These are phyloP conservation scores for Drosophila affinis DNA, from an alignment of 2,888 invertebrate species.

Conservation along the genomic window DNA sequence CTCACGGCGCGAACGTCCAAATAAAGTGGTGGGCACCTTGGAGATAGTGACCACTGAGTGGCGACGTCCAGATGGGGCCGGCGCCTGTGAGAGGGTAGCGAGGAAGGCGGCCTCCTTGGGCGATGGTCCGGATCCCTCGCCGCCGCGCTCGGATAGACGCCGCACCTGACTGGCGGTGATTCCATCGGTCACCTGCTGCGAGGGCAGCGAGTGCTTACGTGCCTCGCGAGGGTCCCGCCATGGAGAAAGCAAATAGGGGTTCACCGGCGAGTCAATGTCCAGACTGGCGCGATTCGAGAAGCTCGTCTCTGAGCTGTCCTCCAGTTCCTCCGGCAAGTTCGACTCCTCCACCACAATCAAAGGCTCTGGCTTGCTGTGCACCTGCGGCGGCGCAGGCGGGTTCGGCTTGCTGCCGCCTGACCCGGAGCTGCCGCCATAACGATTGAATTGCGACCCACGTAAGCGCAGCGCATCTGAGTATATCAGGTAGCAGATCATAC, in stretches of 20 bases:
- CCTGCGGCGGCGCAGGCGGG: constrained; percentile 5
- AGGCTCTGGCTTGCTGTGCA: constrained; percentile 87
- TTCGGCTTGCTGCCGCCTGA: constrained; percentile 24
- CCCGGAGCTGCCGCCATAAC: constrained; percentile 81
- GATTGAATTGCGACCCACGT: constrained; percentile 88
- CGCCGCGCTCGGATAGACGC: constrained; percentile 91
- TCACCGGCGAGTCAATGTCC: constrained; percentile 91
- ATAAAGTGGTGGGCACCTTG: constrained; percentile 90
- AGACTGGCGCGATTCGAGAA: constrained; percentile 87
- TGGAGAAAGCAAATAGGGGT: constrained; percentile 92
- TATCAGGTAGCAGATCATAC: not conserved
- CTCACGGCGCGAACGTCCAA: constrained; percentile 91
- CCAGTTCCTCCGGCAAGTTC: constrained; percentile 88
- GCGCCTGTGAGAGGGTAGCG: constrained; percentile 91
- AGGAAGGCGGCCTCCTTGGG: constrained; percentile 92
- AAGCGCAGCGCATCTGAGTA: constrained; percentile 84
- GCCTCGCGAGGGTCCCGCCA: constrained; percentile 90
- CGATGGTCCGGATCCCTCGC: constrained; percentile 89
- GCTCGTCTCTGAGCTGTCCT: constrained; percentile 84
- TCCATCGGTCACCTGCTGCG: constrained; percentile 92
- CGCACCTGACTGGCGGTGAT: constrained; percentile 95
- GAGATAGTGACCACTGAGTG: constrained; percentile 95
- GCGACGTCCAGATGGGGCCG: constrained; percentile 90
- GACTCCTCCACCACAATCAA: constrained; percentile 93
- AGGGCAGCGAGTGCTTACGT: constrained; percentile 92